These are phyloP conservation scores for Teleogryllus oceanicus DNA, from an alignment of 2,888 invertebrate species.

Conservation along the genomic window DNA sequence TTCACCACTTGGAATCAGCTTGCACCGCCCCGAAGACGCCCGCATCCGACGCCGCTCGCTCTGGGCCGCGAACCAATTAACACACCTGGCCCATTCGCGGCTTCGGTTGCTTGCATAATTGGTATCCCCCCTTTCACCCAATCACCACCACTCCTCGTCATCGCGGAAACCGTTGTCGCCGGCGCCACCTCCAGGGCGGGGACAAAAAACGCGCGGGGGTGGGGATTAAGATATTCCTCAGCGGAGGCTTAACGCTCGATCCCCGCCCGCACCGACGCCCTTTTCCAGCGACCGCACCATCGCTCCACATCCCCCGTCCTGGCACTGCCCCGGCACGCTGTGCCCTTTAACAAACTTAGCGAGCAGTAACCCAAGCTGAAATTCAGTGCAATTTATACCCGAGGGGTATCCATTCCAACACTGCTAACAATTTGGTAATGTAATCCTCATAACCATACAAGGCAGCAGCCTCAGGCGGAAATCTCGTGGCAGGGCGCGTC, in stretches of 20 bases:
- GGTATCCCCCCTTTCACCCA: background rate
- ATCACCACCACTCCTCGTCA: background rate
- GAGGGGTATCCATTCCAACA: background rate
- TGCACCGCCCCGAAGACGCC: too few species aligned
- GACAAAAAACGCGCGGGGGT: background rate
- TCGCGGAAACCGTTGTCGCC: background rate
- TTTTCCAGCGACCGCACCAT: background rate
- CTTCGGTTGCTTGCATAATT: too few species aligned
- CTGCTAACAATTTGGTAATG: conserved; percentile 18
- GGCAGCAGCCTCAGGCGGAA: background rate
- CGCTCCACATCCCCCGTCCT: background rate
- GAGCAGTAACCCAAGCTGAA: conserved; percentile 18
- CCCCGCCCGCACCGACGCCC: background rate
- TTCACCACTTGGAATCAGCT: too few species aligned
- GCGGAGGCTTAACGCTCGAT: background rate
- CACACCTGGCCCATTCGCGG: background rate
- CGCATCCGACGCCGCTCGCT: background rate
- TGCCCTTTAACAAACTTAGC: conserved; percentile 7
- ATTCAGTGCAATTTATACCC: conserved; percentile 10
- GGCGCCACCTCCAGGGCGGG: background rate
- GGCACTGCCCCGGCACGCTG: background rate
- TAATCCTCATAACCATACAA: conserved; percentile 6
- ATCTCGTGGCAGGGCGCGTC: background rate
- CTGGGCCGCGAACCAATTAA: background rate
- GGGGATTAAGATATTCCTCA: background rate